Conservation (phyloP, 2,113 vertebrate species). For the Dicaeum eximium region DNA sequence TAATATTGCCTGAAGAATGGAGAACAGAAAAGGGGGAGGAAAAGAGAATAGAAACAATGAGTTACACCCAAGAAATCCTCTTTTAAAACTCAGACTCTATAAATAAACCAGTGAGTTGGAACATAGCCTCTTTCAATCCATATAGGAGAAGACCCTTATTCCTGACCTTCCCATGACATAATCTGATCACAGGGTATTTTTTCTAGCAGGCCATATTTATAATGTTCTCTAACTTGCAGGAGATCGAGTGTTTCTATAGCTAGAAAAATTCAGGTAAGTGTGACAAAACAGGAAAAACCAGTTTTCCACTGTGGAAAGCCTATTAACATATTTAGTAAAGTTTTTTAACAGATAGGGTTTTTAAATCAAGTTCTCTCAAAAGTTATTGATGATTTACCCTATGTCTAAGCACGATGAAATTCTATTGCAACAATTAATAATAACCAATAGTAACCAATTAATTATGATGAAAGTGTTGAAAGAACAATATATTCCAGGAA, state of each 20-base stretch:
- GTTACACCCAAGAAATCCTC: background rate
- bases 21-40: background rate
- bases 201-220: background rate
- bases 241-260: background rate
- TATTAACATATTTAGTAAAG: background rate
- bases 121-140: background rate
- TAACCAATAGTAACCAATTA: background rate
- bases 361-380: background rate
- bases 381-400: background rate
- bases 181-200: background rate
- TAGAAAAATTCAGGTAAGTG: background rate
- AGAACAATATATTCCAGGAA: background rate
- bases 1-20: background rate
- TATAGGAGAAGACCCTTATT: background rate
- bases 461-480: background rate
- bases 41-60: background rate
- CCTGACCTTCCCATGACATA: background rate
- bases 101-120: background rate
- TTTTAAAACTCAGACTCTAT: background rate
- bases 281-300: background rate
- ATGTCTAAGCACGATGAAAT: background rate
- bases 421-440: background rate
- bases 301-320: background rate
- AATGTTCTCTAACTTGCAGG: background rate
- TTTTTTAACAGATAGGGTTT: background rate